Conservation (phyloP, 1,140 invertebrate genomes). For the Nomia melanderi region DNA sequence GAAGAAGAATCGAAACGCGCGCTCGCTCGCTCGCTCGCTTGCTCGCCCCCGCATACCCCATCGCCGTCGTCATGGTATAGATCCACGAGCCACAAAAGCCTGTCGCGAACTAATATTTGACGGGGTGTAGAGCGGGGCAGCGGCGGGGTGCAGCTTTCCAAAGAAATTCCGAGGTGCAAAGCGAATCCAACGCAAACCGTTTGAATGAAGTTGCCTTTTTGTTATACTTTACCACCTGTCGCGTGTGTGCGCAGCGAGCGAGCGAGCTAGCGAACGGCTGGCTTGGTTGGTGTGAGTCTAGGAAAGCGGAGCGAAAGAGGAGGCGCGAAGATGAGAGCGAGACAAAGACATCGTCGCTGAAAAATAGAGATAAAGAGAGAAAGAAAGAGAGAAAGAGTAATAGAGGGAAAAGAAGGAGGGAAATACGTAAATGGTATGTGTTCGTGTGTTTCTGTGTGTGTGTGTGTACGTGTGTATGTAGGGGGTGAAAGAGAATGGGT, state of each 20-base stretch:
- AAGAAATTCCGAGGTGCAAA: conserved; percentile 57
- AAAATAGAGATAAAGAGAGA: conserved; percentile 9
- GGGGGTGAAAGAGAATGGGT: conserved; percentile 35
- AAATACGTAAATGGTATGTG: not conserved
- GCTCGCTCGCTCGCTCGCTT: not conserved
- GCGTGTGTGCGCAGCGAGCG: conserved; percentile 65
- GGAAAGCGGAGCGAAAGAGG: conserved; percentile 46
- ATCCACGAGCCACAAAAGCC: conserved; percentile 41
- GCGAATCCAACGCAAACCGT: conserved; percentile 64
- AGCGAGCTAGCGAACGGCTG: no score
- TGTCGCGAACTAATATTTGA: conserved; percentile 51
- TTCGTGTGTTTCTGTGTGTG: not conserved
- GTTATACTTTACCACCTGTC: conserved; percentile 71
- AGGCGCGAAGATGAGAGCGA: conserved; percentile 36
- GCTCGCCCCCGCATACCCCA: not conserved
- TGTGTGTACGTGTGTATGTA: conserved; percentile 3
- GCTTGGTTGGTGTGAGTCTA: conserved; percentile 55
- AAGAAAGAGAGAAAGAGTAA: conserved; percentile 7
- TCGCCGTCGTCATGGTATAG: not conserved
- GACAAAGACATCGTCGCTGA: conserved; percentile 25
- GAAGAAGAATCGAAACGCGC: not conserved
- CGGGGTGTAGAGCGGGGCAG: not conserved
- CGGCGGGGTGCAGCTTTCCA: conserved; percentile 23
- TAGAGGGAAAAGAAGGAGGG: no score
- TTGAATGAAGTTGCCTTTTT: conserved; percentile 65